A percentile compares a stretch with the other conserved stretches of the same genome.
These are phyloP conservation scores for Miniopterus natalensis DNA, from an alignment of 2,113 vertebrate genomes.

Conservation along the genomic window DNA sequence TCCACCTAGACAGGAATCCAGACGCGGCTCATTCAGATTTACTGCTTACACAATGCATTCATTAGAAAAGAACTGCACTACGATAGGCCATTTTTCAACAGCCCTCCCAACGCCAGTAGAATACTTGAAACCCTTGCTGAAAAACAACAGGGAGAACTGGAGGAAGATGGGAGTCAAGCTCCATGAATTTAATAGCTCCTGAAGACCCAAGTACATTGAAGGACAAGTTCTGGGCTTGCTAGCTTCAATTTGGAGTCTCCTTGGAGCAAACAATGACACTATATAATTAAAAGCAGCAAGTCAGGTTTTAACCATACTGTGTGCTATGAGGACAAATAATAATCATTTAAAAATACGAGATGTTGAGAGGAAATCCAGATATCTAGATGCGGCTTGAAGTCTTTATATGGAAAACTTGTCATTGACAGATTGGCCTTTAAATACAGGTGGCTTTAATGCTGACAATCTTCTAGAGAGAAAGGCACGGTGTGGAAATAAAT, in stretches of 20 bases:
- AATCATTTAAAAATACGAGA: not conserved
- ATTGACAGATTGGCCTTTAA: not conserved
- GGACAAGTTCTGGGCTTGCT: not conserved
- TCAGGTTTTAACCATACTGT: not conserved
- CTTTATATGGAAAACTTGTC: not conserved
- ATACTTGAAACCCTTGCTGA: not conserved
- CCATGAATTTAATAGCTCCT: not conserved
- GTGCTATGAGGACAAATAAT: not conserved
- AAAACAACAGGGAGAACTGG: slow-evolving; percentile 3
- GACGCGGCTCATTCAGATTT: not conserved
- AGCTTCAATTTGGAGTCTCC: not conserved
- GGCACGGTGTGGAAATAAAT: not conserved
- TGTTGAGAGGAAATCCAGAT: slow-evolving; percentile 14
- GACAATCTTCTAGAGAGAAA: not conserved
- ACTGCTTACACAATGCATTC: not conserved
- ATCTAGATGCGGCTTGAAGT: not conserved
- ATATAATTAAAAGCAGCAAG: not conserved
- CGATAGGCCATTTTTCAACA: not conserved
- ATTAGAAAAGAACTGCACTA: not conserved
- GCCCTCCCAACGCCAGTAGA: not conserved
- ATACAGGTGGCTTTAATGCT: not conserved
- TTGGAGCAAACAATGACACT: slow-evolving; percentile 17
- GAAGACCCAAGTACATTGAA: not conserved
- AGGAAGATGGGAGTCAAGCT: not conserved
- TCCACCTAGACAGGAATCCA: not conserved